Conservation (phyloP, 2,797 vertebrate genomes). For the Helostoma temminkii region DNA sequence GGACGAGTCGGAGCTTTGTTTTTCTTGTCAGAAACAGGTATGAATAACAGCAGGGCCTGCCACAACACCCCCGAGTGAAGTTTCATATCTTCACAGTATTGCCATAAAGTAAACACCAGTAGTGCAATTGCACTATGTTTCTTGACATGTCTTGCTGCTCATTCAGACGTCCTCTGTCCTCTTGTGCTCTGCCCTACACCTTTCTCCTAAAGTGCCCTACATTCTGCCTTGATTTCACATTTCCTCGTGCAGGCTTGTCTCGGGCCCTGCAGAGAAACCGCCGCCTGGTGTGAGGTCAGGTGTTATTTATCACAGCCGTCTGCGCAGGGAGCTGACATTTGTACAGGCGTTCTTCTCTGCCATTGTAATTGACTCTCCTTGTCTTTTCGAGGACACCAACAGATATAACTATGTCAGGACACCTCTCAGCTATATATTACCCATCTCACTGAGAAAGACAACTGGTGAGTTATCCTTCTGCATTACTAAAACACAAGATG, state of each 20-base stretch:
- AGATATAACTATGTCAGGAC: conserved; percentile 92
- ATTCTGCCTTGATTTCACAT: conserved; percentile 80
- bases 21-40: conserved; percentile 80
- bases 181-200: conserved; percentile 67
- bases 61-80: conserved; percentile 71
- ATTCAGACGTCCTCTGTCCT: conserved; percentile 73
- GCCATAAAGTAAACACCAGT: conserved; percentile 70
- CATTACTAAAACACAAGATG: conserved; percentile 78
- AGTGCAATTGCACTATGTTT: conserved; percentile 61
- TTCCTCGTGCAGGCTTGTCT: conserved; percentile 75
- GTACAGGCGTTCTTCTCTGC: conserved; percentile 80
- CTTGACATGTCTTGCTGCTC: conserved; percentile 71
- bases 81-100: conserved; percentile 76
- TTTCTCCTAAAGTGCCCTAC: conserved; percentile 71
- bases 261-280: conserved; percentile 76
- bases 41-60: conserved; percentile 79
- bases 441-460: conserved; percentile 87
- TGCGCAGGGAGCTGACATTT: conserved; percentile 85
- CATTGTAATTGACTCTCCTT: conserved; percentile 91
- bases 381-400: conserved; percentile 90
- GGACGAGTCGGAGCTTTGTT: conserved; percentile 76
- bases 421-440: conserved; percentile 92
- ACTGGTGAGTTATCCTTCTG: conserved; percentile 91
- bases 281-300: conserved; percentile 83
- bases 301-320: conserved; percentile 87